These are phyloP conservation scores for Chaenodraco wilsoni DNA, from an alignment of 2,797 vertebrate genomes.

Conservation along the genomic window DNA sequence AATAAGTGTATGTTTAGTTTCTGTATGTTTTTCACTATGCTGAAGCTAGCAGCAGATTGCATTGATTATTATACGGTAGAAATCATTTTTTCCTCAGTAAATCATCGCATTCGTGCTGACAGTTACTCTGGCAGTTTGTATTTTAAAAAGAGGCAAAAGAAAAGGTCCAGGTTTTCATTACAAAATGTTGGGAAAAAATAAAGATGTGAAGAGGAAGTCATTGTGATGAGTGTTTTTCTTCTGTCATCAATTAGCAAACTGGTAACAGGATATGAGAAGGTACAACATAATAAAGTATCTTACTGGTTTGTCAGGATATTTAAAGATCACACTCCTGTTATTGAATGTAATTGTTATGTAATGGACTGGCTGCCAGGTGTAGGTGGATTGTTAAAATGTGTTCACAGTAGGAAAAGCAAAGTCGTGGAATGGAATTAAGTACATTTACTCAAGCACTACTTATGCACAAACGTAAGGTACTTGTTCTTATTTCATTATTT, in stretches of 20 bases:
- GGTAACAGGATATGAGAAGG: neutral
- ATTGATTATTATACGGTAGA: slow-evolving; percentile 76
- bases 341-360: too few relatives aligned
- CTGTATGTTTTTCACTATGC: slow-evolving; percentile 81
- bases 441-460: too few relatives aligned
- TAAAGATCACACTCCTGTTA: neutral
- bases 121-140: slow-evolving; percentile 75
- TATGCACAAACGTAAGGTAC: too few relatives aligned
- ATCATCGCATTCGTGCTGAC: slow-evolving; percentile 72
- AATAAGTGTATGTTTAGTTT: slow-evolving; percentile 80
- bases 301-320: neutral
- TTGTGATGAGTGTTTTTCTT: slow-evolving; percentile 20
- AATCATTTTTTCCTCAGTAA: slow-evolving; percentile 73
- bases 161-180: slow-evolving; percentile 75
- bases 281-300: neutral
- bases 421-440: too few relatives aligned
- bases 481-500: too few relatives aligned
- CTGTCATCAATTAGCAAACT: neutral
- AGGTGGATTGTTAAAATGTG: too few relatives aligned
- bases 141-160: slow-evolving; percentile 44
- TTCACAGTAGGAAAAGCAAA: too few relatives aligned
- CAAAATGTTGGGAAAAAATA: slow-evolving; percentile 68
- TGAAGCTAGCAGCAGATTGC: slow-evolving; percentile 76
- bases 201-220: slow-evolving; percentile 70
- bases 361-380: too few relatives aligned